Evolutionary conservation across 1,140 invertebrate genomes (phyloP), one percentile per base, ranked within the genome.

Genomic region (Planococcus citri): DNA sequence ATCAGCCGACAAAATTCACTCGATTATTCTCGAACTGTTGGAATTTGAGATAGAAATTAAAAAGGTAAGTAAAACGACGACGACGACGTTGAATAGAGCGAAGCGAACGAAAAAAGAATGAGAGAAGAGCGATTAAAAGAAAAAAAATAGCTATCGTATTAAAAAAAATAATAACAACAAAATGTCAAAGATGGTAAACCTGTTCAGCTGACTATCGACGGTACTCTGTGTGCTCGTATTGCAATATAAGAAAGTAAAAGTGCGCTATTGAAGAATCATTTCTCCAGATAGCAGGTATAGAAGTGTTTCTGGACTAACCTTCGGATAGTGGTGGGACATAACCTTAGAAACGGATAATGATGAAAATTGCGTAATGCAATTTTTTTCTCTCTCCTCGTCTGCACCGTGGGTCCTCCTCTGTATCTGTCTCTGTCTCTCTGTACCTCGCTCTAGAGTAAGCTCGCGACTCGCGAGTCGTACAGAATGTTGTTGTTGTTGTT

Each of bases 211-310:
- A 64, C 60, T 64, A 64, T 64, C 25, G 10, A 64, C 60, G 60
- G 25, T 24, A 64, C 60, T 64, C 60, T 64, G 60, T 64, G 29
- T 12, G 29, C 12, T 3, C 22, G 22, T 25, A 64, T 64, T 64
- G 60, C 60, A 64, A 64, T 64, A 64, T 64, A 64, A 64, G 60
- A 64, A 25, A 64, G 60, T 64, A 64, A 64, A 64, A 64, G 60
- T 64, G 60, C 25, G 60, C 60, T 64, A 64, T 64, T 64, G 25
- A 64, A 64, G 22, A 64, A 64, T 64, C 60, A 64, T 64, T 64
- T 64, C 60, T 64, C 60, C 60, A 64, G 60, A 64, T 64, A 51
- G 17, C 60, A 64, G 60, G 60, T 64, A 64, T 64, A 64, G 29
- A 33, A 33, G 20, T 64, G 60, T 64, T 64, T 64, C 60, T 64